phyloP scores from a whole-genome alignment of 2,888 invertebrate species.

The Dysmachus trigonus region DNA sequence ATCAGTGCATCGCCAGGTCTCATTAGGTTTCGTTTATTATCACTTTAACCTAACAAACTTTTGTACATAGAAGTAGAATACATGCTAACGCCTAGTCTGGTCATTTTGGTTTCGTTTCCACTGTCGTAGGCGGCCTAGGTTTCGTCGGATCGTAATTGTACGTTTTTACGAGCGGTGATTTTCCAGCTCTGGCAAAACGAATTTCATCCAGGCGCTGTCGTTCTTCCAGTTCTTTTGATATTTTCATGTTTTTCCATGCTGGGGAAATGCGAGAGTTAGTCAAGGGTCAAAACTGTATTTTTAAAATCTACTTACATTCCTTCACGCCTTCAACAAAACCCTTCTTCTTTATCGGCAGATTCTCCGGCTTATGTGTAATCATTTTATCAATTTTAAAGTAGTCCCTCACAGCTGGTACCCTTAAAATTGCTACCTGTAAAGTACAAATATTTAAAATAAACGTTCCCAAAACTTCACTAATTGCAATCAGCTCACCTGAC shows the following conservation, averaged over 20 bases:
- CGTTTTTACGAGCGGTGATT: conserved; percentile 87
- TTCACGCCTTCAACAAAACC: conserved; percentile 81
- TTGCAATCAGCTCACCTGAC: conserved; percentile 67
- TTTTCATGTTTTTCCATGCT: conserved; percentile 86
- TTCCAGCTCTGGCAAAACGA: conserved; percentile 84
- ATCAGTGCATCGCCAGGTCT: conserved; percentile 78
- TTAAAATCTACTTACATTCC: conserved; percentile 73
- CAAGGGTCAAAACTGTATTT: not conserved
- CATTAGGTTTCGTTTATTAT: conserved; percentile 49
- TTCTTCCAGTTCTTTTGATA: conserved; percentile 79
- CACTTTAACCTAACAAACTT: not conserved
- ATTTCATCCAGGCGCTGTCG: conserved; percentile 79
- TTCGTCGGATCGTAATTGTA: conserved; percentile 86
- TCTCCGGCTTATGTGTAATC: conserved; percentile 68
- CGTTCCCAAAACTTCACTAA: not conserved
- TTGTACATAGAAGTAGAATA: conserved; percentile 29
- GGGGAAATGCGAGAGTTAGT: conserved; percentile 51
- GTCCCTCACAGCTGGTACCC: conserved; percentile 76
- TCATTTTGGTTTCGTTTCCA: conserved; percentile 51
- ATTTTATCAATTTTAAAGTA: conserved; percentile 79
- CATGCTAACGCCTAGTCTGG: not conserved
- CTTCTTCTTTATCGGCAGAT: conserved; percentile 75
- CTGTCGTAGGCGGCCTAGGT: conserved; percentile 58
- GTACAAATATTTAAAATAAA: not conserved
- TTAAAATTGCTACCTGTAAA: conserved; percentile 72